Evolutionary conservation across 1,140 invertebrate species (phyloP), one percentile per base, ranked within the genome.

Genomic region (Hermetia illucens): DNA sequence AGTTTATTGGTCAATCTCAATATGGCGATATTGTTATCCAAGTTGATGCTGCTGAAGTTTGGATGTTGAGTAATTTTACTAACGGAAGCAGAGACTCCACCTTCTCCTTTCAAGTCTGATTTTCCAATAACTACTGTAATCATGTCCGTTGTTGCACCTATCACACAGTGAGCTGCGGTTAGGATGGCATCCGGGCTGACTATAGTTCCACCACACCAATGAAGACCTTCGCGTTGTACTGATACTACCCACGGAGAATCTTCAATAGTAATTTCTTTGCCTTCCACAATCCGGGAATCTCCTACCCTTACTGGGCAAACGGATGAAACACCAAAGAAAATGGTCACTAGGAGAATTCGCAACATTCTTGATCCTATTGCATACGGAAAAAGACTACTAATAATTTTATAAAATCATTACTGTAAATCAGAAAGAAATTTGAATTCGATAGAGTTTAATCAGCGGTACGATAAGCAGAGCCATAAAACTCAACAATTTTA

Each of bases 131-230:
- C 52, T 3, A 58, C 44, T 34, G 47, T 51, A 30, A 55, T 13
- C 3, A 46, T 33, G 3, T 40, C 37, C 24, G 42, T 44, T 6
- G 25, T 19, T 6, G 44, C 22, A 50, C 58, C 53, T 30, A 62
- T 53, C 30, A 73, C 57, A 42, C 72, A 75, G 47, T 74, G 71
- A 2, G 71, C 72, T 5, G 71, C 71, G 1, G 71, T 74, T 17
- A 75, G 39, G 8, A 74, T 61, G 8, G 69, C 65, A 4, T 61
- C 50, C 9, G 62, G 47, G 2, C 62, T 64, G 34, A 73, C 66
- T 17, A 75, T 52, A 0, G 67, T 66, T 1, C 70, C 72, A 1
- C 71, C 72, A 45, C 70, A 72, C 42, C 70, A 70, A 45, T 73
- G 70, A 33, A 54, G 47, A 2, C 62, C 58, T 0, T 44, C 52